These are phyloP conservation scores for Sisyra nigra DNA, from an alignment of 2,888 invertebrate species.

Conservation along the genomic window DNA sequence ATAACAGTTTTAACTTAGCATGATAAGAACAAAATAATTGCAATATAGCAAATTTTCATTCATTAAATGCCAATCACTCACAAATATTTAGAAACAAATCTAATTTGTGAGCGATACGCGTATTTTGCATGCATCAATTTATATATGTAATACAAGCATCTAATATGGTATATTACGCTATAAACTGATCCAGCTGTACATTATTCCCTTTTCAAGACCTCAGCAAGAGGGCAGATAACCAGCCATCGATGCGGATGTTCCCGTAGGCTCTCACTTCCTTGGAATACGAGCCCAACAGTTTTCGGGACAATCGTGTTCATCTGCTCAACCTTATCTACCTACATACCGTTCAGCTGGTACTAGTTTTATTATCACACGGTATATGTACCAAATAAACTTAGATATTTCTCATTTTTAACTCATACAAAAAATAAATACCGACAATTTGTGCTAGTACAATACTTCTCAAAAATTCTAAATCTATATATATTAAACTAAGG, in stretches of 20 bases:
- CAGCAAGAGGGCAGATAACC: conserved; percentile 11
- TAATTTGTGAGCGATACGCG: too few species aligned
- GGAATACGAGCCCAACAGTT: background rate
- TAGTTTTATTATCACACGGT: conserved; percentile 10
- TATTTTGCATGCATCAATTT: background rate
- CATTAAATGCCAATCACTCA: too few species aligned
- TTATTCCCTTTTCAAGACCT: conserved; percentile 13
- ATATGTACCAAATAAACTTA: conserved; percentile 9
- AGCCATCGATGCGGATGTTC: conserved; percentile 11
- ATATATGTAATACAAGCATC: background rate
- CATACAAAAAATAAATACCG: too few species aligned
- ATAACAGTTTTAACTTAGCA: too few species aligned
- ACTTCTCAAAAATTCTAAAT: too few species aligned
- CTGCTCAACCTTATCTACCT: conserved; percentile 8
- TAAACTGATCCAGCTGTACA: conserved; percentile 9
- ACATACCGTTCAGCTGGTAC: conserved; percentile 10
- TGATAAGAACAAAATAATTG: too few species aligned
- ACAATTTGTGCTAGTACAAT: too few species aligned
- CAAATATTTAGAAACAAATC: too few species aligned
- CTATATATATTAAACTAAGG: background rate
- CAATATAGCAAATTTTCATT: too few species aligned
- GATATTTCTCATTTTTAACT: conserved; percentile 3
- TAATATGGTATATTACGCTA: conserved; percentile 1
- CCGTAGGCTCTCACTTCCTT: conserved; percentile 7
- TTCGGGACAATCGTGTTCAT: conserved; percentile 4